Base-by-base conservation (phyloP, 2,797 vertebrate species). In the Megalops cyprinoides region DNA sequence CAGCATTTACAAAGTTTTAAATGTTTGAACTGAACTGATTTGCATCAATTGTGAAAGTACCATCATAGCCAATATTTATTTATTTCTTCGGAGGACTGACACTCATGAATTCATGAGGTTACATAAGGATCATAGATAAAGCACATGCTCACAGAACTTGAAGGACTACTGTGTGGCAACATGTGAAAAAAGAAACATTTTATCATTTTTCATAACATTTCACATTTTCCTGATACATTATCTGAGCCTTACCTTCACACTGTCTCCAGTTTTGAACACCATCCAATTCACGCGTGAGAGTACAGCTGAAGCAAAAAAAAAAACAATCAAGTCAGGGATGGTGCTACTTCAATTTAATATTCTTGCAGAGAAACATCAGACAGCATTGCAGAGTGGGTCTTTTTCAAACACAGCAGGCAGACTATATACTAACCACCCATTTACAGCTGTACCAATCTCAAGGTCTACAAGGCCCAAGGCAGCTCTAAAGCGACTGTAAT, bases 251-350 rank as follows among this genome's bases (percentile, higher is more conserved):
- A 88, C 87, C 87, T 90, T 88, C 87, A 88, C 89, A 86, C 79
- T 78, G 84, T 88, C 89, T 86, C 82, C 87, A 82, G 87, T 88
- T 86, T 89, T 88, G 87, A 90, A 90, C 87, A 89, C 86, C 89
- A 88, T 90, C 86, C 87, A 90, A 88, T 74, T 88, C 81, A 82
- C 83, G 81, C 84, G 82, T 81, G 80, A 81, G 83, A 81, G 79
- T 81, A 84, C 84, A 86, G 85, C 86, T 89, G 83, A 31, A 53
- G 51, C 76, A 85, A n/a, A 82, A n/a, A 73, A 76, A 77, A n/a
- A 73, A 76, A 77, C 20, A 79, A 55, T 81, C 58, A 69, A 67
- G 18, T 81, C 46, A 81, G 58, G 34, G 18, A 42, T 58, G 34
- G 18, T 42, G 34, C 58, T 81, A 28, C 49, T 65, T n/a, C 23